These are phyloP conservation scores for Eidolon dupreanum DNA, from an alignment of 2,797 vertebrate genomes.

Conservation along the genomic window DNA sequence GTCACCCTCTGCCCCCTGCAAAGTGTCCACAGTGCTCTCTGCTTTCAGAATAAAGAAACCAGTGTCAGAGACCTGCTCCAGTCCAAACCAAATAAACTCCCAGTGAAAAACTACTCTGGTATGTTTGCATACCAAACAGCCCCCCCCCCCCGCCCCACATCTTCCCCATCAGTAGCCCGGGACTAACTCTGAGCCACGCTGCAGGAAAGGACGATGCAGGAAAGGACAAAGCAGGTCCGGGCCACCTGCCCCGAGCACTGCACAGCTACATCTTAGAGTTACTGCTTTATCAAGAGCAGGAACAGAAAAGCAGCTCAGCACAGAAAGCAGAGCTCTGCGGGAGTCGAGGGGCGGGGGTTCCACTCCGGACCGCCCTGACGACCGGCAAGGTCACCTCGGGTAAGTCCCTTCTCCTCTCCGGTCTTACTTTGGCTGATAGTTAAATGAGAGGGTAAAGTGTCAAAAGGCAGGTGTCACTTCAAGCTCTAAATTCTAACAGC, in stretches of 20 bases:
- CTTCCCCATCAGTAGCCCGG: background rate
- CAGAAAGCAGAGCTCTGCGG: background rate
- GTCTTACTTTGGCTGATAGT: background rate
- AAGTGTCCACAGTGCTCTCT: background rate
- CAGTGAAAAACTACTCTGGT: background rate
- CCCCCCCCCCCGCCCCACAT: background rate
- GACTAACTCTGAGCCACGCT: background rate
- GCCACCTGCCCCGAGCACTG: background rate
- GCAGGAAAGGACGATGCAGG: background rate
- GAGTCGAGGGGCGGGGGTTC: background rate
- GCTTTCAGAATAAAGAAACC: background rate
- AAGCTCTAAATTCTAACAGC: too few relatives aligned
- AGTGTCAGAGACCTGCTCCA: background rate
- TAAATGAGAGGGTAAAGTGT: rapidly evolving
- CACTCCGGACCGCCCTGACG: background rate
- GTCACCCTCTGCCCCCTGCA: background rate
- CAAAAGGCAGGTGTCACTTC: background rate
- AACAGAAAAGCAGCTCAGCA: background rate
- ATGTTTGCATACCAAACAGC: background rate
- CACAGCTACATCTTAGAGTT: rapidly evolving
- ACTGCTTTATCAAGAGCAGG: rapidly evolving
- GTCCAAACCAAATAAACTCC: background rate
- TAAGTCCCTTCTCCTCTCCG: background rate
- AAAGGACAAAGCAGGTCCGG: background rate
- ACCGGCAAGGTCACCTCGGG: rapidly evolving